A percentile compares a stretch with the other conserved stretches of the same genome.
phyloP scores from a whole-genome alignment of 2,888 invertebrate genomes.

The Glaucopsyche alexis region DNA sequence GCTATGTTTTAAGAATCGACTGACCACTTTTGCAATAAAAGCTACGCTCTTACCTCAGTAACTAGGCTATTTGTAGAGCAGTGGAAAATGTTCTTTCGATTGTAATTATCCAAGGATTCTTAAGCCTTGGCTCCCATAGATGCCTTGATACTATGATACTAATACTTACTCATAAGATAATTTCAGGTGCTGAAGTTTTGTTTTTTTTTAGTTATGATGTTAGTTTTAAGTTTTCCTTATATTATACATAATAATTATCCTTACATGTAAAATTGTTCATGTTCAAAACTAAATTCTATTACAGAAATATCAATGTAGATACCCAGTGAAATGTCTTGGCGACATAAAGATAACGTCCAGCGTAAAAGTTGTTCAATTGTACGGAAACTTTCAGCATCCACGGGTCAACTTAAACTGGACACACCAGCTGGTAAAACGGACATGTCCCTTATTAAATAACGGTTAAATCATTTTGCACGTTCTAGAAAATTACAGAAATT shows the following conservation, averaged over 20 bases:
- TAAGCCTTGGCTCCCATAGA: too few species aligned
- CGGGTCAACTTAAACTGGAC: neutral
- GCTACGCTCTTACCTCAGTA: too few species aligned
- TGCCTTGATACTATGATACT: too few species aligned
- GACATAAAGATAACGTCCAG: neutral
- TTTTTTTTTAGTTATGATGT: too few species aligned
- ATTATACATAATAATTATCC: neutral
- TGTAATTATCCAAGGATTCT: too few species aligned
- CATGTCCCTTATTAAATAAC: constrained; percentile 21
- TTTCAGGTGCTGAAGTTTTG: too few species aligned
- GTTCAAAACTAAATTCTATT: constrained; percentile 4
- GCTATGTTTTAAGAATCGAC: neutral
- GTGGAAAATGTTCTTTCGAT: too few species aligned
- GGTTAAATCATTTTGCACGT: constrained; percentile 29
- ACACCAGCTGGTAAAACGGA: neutral
- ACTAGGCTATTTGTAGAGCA: too few species aligned
- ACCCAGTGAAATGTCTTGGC: neutral
- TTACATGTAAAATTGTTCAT: neutral
- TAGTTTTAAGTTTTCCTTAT: too few species aligned
- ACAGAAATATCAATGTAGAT: neutral
- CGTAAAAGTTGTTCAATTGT: neutral
- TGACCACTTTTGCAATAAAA: too few species aligned
- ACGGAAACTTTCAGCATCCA: neutral
- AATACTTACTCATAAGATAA: too few species aligned
- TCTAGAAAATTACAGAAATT: constrained; percentile 23